A percentile compares a stretch with the other conserved stretches of the same genome.
phyloP scores from a whole-genome alignment of 2,888 invertebrate genomes.

The Scaptomyza polygonia region DNA sequence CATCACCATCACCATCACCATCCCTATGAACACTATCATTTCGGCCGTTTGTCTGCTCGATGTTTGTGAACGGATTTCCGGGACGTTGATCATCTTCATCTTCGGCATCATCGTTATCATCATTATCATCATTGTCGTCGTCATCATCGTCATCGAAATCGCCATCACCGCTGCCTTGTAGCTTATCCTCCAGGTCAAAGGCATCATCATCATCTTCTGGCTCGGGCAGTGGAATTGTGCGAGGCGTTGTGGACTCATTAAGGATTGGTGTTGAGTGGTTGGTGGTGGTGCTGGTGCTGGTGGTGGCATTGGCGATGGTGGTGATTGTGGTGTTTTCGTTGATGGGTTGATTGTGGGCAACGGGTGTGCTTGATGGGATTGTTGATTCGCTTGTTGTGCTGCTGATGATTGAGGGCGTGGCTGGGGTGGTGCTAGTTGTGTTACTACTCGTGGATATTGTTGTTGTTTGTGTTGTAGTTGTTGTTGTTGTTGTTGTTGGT shows the following conservation, averaged over 20 bases:
- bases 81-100: conserved; percentile 18
- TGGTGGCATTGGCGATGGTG: conserved; percentile 11
- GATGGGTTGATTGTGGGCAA: conserved; percentile 8
- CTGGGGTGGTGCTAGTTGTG: conserved; percentile 22
- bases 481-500: conserved; percentile 49
- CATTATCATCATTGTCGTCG: conserved; percentile 44
- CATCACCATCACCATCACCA: conserved; percentile 29
- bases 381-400: conserved; percentile 11
- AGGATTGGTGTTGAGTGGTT: conserved; percentile 16
- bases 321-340: too few relatives aligned
- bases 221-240: conserved; percentile 10
- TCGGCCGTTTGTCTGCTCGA: neutral
- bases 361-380: conserved; percentile 20
- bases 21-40: conserved; percentile 4
- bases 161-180: conserved; percentile 52
- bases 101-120: conserved; percentile 9
- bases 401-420: conserved; percentile 22
- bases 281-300: conserved; percentile 27
- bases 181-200: conserved; percentile 26
- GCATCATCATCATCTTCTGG: conserved; percentile 16
- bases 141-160: conserved; percentile 41
- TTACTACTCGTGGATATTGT: conserved; percentile 23
- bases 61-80: neutral
- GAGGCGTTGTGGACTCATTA: conserved; percentile 12
- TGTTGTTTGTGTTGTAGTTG: conserved; percentile 25